Evolutionary conservation across 1,140 invertebrate species (phyloP).

Genomic region (Procambarus virginalis): DNA sequence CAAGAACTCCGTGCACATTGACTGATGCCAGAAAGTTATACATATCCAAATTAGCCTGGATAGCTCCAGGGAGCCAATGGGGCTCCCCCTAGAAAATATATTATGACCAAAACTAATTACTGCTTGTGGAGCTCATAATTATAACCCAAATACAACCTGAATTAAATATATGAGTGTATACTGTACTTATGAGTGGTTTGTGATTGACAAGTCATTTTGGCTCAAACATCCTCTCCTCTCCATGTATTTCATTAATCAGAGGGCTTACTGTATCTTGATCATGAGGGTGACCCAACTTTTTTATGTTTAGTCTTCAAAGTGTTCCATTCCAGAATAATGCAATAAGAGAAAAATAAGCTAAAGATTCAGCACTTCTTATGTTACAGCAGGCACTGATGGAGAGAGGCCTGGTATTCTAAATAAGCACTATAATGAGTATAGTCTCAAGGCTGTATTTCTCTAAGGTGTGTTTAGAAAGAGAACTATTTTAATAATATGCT

Average conservation of each 20-base stretch:
- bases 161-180: neutral
- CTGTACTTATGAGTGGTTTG: neutral
- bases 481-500: neutral
- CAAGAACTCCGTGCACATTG: too few species aligned
- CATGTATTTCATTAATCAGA: neutral
- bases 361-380: neutral
- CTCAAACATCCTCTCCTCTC: neutral
- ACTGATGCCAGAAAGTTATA: too few species aligned
- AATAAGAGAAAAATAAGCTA: conserved; percentile 2
- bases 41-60: too few species aligned
- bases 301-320: neutral
- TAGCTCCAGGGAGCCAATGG: too few species aligned
- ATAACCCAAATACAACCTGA: too few species aligned
- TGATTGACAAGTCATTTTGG: neutral
- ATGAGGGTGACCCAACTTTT: neutral
- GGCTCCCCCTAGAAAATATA: too few species aligned
- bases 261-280: neutral
- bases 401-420: conserved; percentile 7
- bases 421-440: neutral
- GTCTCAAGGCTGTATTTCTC: neutral
- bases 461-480: neutral
- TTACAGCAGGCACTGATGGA: conserved; percentile 3
- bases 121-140: too few species aligned
- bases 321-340: conserved; percentile 1
- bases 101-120: too few species aligned